Evolutionary conservation across 2,888 invertebrate genomes (phyloP).

Genomic region (Spialia ferax): DNA sequence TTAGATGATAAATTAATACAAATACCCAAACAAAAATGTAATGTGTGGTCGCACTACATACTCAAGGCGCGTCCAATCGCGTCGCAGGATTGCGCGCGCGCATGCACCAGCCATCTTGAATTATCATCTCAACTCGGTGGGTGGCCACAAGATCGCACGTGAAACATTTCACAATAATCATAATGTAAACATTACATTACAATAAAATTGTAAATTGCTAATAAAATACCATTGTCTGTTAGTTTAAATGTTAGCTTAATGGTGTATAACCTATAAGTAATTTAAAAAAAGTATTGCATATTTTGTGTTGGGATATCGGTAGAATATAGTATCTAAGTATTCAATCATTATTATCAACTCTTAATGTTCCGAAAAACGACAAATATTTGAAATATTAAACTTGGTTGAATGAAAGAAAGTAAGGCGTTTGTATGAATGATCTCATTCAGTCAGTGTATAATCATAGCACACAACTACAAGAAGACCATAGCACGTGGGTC

Average conservation of each 20-base stretch:
- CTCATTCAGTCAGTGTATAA: no score
- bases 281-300: no score
- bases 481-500: no score
- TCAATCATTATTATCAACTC: no score
- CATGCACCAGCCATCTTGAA: slow-evolving; percentile 53
- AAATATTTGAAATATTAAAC: no score
- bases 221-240: background rate
- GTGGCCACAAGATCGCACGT: slow-evolving; percentile 54
- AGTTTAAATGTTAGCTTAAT: background rate
- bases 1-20: background rate
- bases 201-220: background rate
- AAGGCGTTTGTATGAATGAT: no score
- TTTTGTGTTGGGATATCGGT: background rate
- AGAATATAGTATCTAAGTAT: no score
- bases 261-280: no score
- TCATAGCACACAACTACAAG: no score
- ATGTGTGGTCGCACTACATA: slow-evolving; percentile 49
- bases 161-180: slow-evolving; percentile 1
- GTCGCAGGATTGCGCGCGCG: slow-evolving; percentile 47
- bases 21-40: no score
- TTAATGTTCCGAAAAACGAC: no score
- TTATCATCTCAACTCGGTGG: slow-evolving; percentile 53
- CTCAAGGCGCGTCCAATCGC: slow-evolving; percentile 38
- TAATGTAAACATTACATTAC: slow-evolving; percentile 1
- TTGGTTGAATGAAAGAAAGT: no score